Base-by-base conservation (phyloP, 2,888 invertebrate species). In the Ennomos quercinarius region DNA sequence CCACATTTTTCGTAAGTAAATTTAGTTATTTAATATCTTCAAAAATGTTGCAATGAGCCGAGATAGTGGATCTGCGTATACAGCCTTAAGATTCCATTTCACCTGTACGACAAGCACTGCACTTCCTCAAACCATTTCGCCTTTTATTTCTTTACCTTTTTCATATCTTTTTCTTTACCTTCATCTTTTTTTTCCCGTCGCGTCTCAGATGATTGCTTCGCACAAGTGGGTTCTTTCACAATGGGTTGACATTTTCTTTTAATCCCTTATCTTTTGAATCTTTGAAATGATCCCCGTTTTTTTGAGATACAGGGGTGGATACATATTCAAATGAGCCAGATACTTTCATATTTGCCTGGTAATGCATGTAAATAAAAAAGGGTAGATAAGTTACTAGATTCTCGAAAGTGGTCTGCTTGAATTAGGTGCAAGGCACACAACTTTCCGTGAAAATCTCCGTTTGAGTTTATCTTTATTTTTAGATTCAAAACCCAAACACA, bases 231-330 rank as follows among this genome's bases (percentile, higher is more conserved):
- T 67, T 70, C 71, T 70, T 72, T 70, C 72, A 83, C 80, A 81
- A 84, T 82, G 71, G 77, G 77, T 80, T 80, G 78, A 74, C 76
- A 78, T 86, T 85, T 83, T 84, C 86, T 86, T 86, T 86, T 86
- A 84, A 84, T 84, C 83, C 78, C 83, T 80, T 84, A 84, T 83
- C 83, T 78, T 71, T 73, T 46, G 60, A 51, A 59, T 46, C 53
- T 59, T 53, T 6, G 27, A 27, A 27, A 53, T 74, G 72, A 73
- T 64, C 64, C 56, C 61, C 48, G 38, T 61, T 59, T 61, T n/a
- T 27, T 48, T 38, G 44, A 44, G 42, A 54, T 39, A 44, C 53
- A 49, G 47, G 72, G 67, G 71, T 72, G 74, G 67, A 73, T 27
- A 27, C 27, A 78, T 81, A 83, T 86, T 84, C 80, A 83, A 83